phyloP scores from a whole-genome alignment of 2,888 invertebrate genomes.

The Brachyptera risi region DNA sequence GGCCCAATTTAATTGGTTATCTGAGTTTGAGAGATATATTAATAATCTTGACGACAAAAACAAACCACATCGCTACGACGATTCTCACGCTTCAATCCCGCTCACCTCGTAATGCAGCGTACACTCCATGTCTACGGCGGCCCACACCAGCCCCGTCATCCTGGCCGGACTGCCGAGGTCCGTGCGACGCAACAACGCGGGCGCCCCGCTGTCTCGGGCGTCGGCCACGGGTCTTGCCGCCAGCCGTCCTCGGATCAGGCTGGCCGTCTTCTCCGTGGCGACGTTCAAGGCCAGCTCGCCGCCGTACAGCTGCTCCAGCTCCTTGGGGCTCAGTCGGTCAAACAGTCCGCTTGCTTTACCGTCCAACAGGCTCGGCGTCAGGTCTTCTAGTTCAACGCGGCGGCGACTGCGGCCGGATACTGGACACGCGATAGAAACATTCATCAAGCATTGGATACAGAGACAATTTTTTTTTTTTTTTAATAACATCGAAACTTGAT shows the following conservation, averaged over 20 bases:
- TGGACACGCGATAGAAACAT: no score
- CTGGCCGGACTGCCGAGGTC: slow-evolving; percentile 45
- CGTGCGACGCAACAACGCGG: slow-evolving; percentile 56
- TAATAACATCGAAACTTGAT: no score
- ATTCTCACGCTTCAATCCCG: no score
- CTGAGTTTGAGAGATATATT: no score
- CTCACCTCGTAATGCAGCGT: slow-evolving; percentile 74
- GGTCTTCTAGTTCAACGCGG: slow-evolving; percentile 65
- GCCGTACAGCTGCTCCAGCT: slow-evolving; percentile 76
- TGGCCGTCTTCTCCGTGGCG: slow-evolving; percentile 54
- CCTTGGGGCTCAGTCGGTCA: slow-evolving; percentile 71
- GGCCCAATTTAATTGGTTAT: no score
- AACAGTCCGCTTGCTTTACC: slow-evolving; percentile 63
- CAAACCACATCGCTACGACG: no score
- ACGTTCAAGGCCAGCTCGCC: slow-evolving; percentile 78
- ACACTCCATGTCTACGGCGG: slow-evolving; percentile 74
- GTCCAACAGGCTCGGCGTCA: slow-evolving; percentile 48
- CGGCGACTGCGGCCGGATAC: slow-evolving; percentile 46
- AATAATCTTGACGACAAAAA: no score
- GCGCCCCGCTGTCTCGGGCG: slow-evolving; percentile 65
- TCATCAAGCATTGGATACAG: neutral
- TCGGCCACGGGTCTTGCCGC: slow-evolving; percentile 67
- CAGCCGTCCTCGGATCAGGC: slow-evolving; percentile 64
- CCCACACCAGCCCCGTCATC: slow-evolving; percentile 75
- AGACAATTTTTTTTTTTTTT: no score